Base-by-base conservation (phyloP, 2,113 vertebrate genomes). In the Pseudorasbora parva region DNA sequence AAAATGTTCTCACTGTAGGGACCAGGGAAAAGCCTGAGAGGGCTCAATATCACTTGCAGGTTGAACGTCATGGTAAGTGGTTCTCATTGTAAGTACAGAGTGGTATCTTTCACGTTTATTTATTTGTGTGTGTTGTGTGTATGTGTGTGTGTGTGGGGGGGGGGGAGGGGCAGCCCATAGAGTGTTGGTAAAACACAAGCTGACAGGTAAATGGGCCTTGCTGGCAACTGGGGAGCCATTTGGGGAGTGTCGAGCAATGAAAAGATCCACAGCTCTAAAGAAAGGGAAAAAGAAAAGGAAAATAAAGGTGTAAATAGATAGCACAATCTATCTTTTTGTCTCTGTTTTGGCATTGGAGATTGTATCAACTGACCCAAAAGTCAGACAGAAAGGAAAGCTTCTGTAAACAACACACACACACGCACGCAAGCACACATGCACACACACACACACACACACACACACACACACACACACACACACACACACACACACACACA, bases 171-270 rank as follows among this genome's bases (percentile, higher is more conserved):
- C 88, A 21, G 82, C 83, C 56, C 74, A 66, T 86, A 80, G 81
- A 69, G 60, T 68, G 74, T 71, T 33, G 85, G 83, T 87, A 49
- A 83, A 89, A 90, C 2, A 10, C 3, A 84, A 57, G 17, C 81
- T 71, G 84, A 83, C 79, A 86, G 82, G 81, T 41, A 88, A 89
- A 87, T 78, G 80, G 91, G 56, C 69, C 78, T 85, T 83, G 86
- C 86, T 66, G 87, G 89, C 77, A 89, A 89, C 86, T 19, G 43
- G 80, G 49, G 59, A 80, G 75, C 54, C 78, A 59, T 88, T 10
- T 14, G 30, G n/a, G 5, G 41, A 85, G 66, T 87, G 85, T 8
- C 30, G 85, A 80, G 83, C 64, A 74, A 84, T 5, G 15, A 37
- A 78, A 2, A 82, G 68, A 51, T 5, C 30, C 8, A 69, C 37